Base-by-base conservation (phyloP, 2,888 invertebrate genomes). In the Leptinotarsa juncta region DNA sequence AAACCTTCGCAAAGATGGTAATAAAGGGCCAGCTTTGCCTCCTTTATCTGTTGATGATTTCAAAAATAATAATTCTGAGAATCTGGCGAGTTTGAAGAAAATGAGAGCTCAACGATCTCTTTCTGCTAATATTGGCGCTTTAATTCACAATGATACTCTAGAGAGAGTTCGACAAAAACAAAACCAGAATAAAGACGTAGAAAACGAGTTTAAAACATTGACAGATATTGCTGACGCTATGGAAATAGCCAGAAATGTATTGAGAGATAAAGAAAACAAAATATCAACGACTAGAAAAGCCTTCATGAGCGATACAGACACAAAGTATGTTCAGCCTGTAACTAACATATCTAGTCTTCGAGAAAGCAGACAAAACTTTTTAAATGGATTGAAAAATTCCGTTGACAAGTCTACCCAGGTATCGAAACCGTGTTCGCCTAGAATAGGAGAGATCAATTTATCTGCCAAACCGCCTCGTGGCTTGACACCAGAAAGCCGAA, bases 111-210 rank as follows among this genome's bases (percentile, higher is more conserved):
- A 94, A 0, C 90, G 96, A 77, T 96, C 96, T 3, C 89, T 95
- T 67, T 96, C 96, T 0, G 96, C 95, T 0, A 96, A 96, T 86
- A 93, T 96, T 77, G 94, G 94, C 75, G 93, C 93, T 77, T 90
- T 95, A 83, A 93, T 95, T 75, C 93, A 93, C 83, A 91, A 91
- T 81, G 92, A 93, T 10, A 88, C 88, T 1, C 88, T 89, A 87
- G 89, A 79, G 18, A 80, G 73, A 50, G 78, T 78, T 5, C 68
- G 73, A 18, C 74, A 77, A 53, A 78, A 73, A 70, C 68, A 75
- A 4, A 79, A 77, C 65, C 77, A 77, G 55, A 76, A 74, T 53
- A 78, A 79, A 50, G 82, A 83, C 55, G 79, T 80, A 20, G 80
- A 83, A 62, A 82, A 82, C 65, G 81, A 82, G 32, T 81, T 81